These are phyloP conservation scores for Augiades crinisus DNA, from an alignment of 2,888 invertebrate species.

Conservation along the genomic window DNA sequence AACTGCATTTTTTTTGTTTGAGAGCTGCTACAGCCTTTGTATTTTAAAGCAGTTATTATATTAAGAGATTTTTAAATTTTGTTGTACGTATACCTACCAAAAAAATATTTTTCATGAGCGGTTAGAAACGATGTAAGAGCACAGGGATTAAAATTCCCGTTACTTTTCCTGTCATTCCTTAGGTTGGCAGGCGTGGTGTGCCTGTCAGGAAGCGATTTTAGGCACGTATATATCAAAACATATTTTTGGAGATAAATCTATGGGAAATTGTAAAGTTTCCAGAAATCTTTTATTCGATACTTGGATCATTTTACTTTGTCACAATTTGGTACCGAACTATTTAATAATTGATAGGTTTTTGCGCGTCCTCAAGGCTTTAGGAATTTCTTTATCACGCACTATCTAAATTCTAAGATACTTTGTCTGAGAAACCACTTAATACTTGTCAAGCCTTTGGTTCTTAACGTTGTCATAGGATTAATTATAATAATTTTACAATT, in stretches of 20 bases:
- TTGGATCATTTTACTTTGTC: neutral
- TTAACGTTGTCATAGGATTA: neutral
- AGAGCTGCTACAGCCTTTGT: neutral
- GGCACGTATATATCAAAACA: no score
- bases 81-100: neutral
- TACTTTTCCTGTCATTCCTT: no score
- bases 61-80: neutral
- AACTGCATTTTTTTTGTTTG: neutral
- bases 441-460: neutral
- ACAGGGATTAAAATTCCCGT: no score
- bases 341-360: slow-evolving; percentile 3
- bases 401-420: neutral
- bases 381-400: neutral
- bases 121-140: no score
- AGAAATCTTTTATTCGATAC: no score
- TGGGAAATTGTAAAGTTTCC: no score
- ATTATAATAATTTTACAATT: neutral
- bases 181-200: no score
- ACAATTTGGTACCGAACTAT: neutral
- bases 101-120: no score
- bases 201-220: no score
- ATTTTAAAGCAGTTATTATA: neutral
- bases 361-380: neutral
- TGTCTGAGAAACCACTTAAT: neutral
- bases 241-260: no score